Evolutionary conservation across 1,140 invertebrate species (phyloP).

Genomic region (Saxidomus purpurata): DNA sequence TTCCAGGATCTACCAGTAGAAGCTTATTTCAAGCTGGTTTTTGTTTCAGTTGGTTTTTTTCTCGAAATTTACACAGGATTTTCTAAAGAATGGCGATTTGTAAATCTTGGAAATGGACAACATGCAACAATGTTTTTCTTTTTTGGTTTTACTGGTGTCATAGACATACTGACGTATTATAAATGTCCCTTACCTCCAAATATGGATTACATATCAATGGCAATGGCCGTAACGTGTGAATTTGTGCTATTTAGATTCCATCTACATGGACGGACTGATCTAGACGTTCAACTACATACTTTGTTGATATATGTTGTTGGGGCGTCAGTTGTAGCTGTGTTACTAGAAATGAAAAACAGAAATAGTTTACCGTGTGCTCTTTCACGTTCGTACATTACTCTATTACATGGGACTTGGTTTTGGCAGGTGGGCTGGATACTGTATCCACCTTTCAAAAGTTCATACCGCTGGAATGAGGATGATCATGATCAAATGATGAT

Average conservation of each 20-base stretch:
- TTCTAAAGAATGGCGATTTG: slow-evolving; percentile 83
- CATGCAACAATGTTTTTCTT: slow-evolving; percentile 89
- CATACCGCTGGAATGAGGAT: slow-evolving; percentile 84
- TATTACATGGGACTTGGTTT: slow-evolving; percentile 88
- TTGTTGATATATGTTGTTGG: slow-evolving; percentile 86
- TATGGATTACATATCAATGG: slow-evolving; percentile 85
- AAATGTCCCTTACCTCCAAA: slow-evolving; percentile 84
- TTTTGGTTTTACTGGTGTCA: slow-evolving; percentile 86
- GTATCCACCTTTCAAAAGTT: slow-evolving; percentile 86
- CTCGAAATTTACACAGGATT: slow-evolving; percentile 86
- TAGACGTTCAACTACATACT: slow-evolving; percentile 87
- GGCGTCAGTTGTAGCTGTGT: slow-evolving; percentile 76
- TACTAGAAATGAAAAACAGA: slow-evolving; percentile 86
- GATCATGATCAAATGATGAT: slow-evolving; percentile 87
- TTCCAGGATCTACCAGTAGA: slow-evolving; percentile 83
- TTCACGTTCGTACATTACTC: slow-evolving; percentile 83
- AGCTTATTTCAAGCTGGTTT: slow-evolving; percentile 84
- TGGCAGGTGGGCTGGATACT: slow-evolving; percentile 88
- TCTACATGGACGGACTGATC: slow-evolving; percentile 86
- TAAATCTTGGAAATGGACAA: slow-evolving; percentile 87
- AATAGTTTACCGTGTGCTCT: slow-evolving; percentile 84
- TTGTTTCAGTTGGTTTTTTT: slow-evolving; percentile 84
- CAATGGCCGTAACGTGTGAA: slow-evolving; percentile 86
- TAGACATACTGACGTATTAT: slow-evolving; percentile 86
- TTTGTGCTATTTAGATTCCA: slow-evolving; percentile 87